Percentiles rank a stretch among this genome's conserved stretches.
phyloP scores from a whole-genome alignment of 2,113 vertebrate species.

The Psittacus erithacus region DNA sequence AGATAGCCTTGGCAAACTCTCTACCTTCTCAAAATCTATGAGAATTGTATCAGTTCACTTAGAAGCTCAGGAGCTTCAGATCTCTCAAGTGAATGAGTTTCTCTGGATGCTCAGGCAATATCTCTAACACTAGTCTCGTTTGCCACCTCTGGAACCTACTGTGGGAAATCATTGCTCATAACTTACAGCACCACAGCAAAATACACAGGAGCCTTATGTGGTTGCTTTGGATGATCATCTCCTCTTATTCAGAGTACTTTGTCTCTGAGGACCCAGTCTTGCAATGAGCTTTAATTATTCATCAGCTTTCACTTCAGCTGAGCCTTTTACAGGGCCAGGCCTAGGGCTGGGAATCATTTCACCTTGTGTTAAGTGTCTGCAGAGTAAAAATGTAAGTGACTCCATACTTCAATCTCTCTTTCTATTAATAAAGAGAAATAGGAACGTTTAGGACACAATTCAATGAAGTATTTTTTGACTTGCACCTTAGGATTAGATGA shows the following conservation, averaged over 20 bases:
- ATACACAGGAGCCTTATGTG: not conserved
- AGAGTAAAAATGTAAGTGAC: not conserved
- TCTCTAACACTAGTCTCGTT: not conserved
- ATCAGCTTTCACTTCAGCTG: not conserved
- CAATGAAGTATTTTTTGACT: conserved; percentile 30
- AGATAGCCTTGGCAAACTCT: not conserved
- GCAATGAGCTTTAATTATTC: conserved; percentile 23
- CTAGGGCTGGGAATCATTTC: not conserved
- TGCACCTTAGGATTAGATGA: not conserved
- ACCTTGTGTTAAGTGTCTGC: not conserved
- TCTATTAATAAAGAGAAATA: conserved; percentile 12
- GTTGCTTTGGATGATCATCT: not conserved
- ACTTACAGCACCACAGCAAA: not conserved
- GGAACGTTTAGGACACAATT: not conserved
- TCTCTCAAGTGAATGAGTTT: not conserved
- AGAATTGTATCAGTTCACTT: not conserved
- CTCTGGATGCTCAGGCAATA: not conserved
- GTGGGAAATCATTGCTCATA: not conserved
- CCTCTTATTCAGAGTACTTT: not conserved
- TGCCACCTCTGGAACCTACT: not conserved
- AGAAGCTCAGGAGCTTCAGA: not conserved
- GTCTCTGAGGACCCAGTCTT: not conserved
- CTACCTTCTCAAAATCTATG: not conserved
- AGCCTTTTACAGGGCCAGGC: not conserved
- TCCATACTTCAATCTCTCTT: not conserved